Evolutionary conservation across 2,888 invertebrate species (phyloP), one percentile per base, ranked within the genome.

Genomic region (Acleris emargana): DNA sequence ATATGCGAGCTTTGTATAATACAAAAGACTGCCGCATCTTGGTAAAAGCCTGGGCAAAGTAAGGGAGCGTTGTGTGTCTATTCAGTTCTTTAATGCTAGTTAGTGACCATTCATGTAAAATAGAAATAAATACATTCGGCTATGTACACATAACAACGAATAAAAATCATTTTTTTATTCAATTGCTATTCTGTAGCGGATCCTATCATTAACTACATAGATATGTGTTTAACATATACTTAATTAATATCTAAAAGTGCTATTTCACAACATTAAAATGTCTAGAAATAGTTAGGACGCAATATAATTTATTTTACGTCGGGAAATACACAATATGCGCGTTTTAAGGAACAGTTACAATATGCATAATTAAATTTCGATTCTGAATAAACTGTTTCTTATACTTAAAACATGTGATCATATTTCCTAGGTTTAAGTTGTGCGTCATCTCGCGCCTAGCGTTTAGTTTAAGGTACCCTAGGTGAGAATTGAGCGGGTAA

Each of bases 401-500:
- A 76, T 74, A 83, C 80, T 80, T 83, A 82, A 82, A 78, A 80
- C 77, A 70, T 85, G 84, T 87, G 82, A 86, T 84, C 76, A 75
- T 77, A 75, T 71, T 73, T 75, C 69, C 69, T 84, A 82, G 82
- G 69, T 74, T 59, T 74, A 81, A 77, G 78, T 76, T 68, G 75
- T 73, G 75, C 68, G 64, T 59, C 47, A 64, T 58, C 54, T 70
- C 64, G 75, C 38, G 38, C 76, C 73, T 73, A 72, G 78, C 75
- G 76, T 81, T 81, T 78, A 75, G 74, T 75, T 71, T 73, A 62
- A 66, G 49, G 57, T 62, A 45, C 64, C 64, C 57, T 67, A 69
- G 64, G 67, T 63, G 72, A 68, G 68, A 68, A 67, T 73, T 67
- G 74, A 79, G 80, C 82, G 81, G 82, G 83, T 84, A 78, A 73